A percentile compares a stretch with the other conserved stretches of the same genome.
These are phyloP conservation scores for Embidobia sp. DNA, from an alignment of 2,888 invertebrate genomes.

Conservation along the genomic window DNA sequence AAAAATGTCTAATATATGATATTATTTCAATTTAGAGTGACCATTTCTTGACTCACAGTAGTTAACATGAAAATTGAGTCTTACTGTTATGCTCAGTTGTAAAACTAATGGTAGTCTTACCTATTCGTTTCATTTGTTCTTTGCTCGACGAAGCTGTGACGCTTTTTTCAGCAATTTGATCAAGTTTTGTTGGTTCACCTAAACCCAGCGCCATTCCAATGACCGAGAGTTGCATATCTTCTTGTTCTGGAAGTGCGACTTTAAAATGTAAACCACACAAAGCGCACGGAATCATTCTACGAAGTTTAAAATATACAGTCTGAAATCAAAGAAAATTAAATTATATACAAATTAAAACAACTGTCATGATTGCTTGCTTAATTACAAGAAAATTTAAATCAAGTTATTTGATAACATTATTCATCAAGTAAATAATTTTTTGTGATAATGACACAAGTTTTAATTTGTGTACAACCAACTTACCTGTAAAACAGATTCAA, in stretches of 20 bases:
- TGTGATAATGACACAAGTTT: too few relatives aligned
- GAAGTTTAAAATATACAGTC: slow-evolving; percentile 92
- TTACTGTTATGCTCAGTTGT: too few relatives aligned
- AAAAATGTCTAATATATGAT: too few relatives aligned
- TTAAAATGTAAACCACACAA: slow-evolving; percentile 91
- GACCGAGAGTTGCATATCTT: slow-evolving; percentile 87
- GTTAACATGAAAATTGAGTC: slow-evolving; percentile 18
- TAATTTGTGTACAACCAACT: too few relatives aligned
- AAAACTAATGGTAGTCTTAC: too few relatives aligned
- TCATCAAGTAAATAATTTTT: too few relatives aligned
- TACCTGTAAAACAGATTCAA: slow-evolving; percentile 80
- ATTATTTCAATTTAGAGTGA: too few relatives aligned
- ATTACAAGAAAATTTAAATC: too few relatives aligned
- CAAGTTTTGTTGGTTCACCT: slow-evolving; percentile 83
- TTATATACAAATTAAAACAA: too few relatives aligned
- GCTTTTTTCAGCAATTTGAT: slow-evolving; percentile 82
- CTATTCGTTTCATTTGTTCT: slow-evolving; percentile 73
- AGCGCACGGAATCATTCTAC: slow-evolving; percentile 93
- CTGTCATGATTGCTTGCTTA: too few relatives aligned
- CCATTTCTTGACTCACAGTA: too few relatives aligned
- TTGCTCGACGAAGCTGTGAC: slow-evolving; percentile 76
- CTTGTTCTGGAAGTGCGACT: slow-evolving; percentile 93
- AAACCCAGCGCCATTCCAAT: slow-evolving; percentile 91
- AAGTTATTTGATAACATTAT: too few relatives aligned
- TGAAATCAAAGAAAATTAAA: slow-evolving; percentile 77